Conservation (phyloP, 1,140 invertebrate species). For the Sycophila sp. region DNA sequence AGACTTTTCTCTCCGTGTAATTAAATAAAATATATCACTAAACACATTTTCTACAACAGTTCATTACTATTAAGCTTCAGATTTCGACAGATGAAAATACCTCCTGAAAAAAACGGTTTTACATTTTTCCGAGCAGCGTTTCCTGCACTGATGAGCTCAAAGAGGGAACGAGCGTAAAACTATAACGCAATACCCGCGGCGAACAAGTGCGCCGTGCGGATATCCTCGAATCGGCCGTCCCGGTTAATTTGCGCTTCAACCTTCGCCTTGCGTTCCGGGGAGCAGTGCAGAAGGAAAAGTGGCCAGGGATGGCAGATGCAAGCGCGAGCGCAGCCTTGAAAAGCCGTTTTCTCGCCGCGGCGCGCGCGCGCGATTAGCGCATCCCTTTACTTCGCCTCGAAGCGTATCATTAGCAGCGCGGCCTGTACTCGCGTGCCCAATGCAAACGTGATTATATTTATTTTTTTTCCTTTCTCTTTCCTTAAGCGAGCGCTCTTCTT, state of each 20-base stretch:
- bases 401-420: no score
- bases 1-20: no score
- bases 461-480: no score
- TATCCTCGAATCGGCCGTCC: not conserved
- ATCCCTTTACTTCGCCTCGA: no score
- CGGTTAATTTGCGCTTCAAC: not conserved
- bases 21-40: no score
- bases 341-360: not conserved
- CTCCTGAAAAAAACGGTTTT: not conserved
- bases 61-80: no score
- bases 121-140: not conserved
- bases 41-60: no score
- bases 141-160: not conserved
- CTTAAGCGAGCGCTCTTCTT: no score
- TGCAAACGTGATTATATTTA: no score
- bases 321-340: not conserved
- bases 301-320: conserved; percentile 7
- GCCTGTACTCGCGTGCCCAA: no score
- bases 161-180: not conserved
- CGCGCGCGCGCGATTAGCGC: no score
- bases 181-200: not conserved
- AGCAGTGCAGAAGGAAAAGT: not conserved
- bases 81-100: no score
- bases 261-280: not conserved
- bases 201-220: not conserved